Base-by-base conservation (phyloP, 2,113 vertebrate genomes). In the Diphyllodes magnificus region DNA sequence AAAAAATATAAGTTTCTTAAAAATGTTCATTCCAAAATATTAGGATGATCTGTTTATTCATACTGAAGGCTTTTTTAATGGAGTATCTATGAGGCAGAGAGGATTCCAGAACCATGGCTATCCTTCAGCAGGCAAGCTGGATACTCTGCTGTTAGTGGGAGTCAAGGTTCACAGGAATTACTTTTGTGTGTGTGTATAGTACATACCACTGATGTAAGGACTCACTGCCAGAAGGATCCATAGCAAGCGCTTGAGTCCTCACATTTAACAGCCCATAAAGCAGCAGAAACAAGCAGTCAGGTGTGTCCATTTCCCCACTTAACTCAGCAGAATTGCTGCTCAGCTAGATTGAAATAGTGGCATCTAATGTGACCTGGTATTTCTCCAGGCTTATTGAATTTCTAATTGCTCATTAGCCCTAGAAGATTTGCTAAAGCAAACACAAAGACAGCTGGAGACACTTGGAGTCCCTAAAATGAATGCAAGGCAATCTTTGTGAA, bases 361-460 rank as follows among this genome's bases (percentile, higher is more conserved):
- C 51, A 66, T 59, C 33, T 59, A 70, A 77, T 8, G 9, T 47
- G 54, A 66, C 69, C 76, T n/a, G 42, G 5, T 83, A 81, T 50
- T 83, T 86, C 71, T 59, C 30, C 76, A 88, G n/a, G n/a, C 64
- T 86, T 86, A 73, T 88, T 88, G 54, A 65, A 88, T 88, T 95
- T 88, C 56, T 84, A 82, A 81, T 86, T 86, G 80, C 49, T 75
- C 47, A 51, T 93, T 91, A 88, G 51, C 42, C 75, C 9, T 56
- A 78, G 64, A 88, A 90, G 61, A 92, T 93, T 83, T 94, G 64
- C 80, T 80, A 86, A 90, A 93, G 77, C 72, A 91, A 88, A 77
- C 54, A 86, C 50, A 50, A 73, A 77, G 83, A 60, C 72, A 93
- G 47, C 76, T 81, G 50, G 37, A 93, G 61, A 70, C 35, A 51